Conservation (phyloP, 2,113 vertebrate genomes). For the Actinemys pallida region DNA sequence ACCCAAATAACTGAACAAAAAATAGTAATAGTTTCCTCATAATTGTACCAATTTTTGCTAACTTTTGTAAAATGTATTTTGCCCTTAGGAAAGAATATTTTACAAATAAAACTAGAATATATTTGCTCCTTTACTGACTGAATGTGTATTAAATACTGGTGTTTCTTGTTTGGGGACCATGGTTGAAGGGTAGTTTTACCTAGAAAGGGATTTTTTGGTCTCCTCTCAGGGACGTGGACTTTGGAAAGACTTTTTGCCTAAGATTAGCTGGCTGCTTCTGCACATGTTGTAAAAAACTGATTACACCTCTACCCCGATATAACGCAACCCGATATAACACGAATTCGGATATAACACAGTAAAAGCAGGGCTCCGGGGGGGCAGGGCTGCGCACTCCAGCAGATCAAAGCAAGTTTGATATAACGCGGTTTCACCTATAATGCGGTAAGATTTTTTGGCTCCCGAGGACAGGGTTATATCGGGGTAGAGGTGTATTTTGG, state of each 20-base stretch:
- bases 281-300: not conserved
- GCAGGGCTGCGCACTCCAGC: too few species aligned
- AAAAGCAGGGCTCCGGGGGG: too few species aligned
- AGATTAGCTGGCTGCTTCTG: not conserved
- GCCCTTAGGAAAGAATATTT: conserved; percentile 60
- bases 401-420: too few species aligned
- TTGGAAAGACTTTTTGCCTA: not conserved
- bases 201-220: not conserved
- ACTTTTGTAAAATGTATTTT: conserved; percentile 73
- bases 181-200: not conserved
- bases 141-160: not conserved
- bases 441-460: too few species aligned
- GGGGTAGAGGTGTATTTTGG: not conserved
- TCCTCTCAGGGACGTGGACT: not conserved
- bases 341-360: too few species aligned
- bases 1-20: conserved; percentile 22
- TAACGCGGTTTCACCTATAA: too few species aligned
- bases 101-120: conserved; percentile 59
- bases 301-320: not conserved
- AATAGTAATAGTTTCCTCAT: conserved; percentile 46
- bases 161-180: not conserved
- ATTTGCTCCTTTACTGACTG: not conserved
- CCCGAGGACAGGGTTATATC: too few species aligned
- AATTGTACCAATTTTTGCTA: conserved; percentile 59
- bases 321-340: too few species aligned